Evolutionary conservation across 2,797 vertebrate genomes (phyloP), one percentile per base, ranked within the genome.

Genomic region (Gymnoscopelus microlampas): DNA sequence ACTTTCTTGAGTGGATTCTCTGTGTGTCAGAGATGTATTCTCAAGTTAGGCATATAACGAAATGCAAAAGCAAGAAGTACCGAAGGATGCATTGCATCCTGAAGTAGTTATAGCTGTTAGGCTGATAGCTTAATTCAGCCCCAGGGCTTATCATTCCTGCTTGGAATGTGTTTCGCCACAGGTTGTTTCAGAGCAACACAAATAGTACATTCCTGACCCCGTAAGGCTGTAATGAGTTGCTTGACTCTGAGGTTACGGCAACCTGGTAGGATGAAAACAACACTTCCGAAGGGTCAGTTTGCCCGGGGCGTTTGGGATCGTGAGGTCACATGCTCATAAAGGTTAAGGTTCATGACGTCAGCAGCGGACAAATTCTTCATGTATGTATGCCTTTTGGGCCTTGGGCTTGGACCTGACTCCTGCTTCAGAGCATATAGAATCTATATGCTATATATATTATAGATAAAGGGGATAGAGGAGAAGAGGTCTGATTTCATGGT

Each of bases 321-420:
- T 54, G 11, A n/a, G 49, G 29, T 71, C 56, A 60, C 48, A 49
- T 70, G 60, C 63, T 64, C 23, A 51, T 62, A 65, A 69, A 78
- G 67, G 60, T 69, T 71, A 83, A 4, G 49, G 67, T 61, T 75
- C 66, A 62, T 53, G 48, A 65, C 55, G 19, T 47, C 24, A 48
- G 2, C 3, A 56, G 39, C n/a, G 4, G 29, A 15, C 54, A 60
- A 29, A 68, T 68, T 57, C 57, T 63, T 61, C 51, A 13, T 6
- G 32, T 35, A 35, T 4, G 19, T 53, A 51, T 53, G 56, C 60
- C 53, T 55, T 29, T 6, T 56, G 2, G 68, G 49, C 48, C 23
- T 11, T 0, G 1, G 3, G 48, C 9, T 60, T 35, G 14, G 13
- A 3, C 4, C 60, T 1, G 47, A 24, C 7, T 60, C 10, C 24